phyloP scores from a whole-genome alignment of 1,140 invertebrate genomes.

The Oppia nitens region DNA sequence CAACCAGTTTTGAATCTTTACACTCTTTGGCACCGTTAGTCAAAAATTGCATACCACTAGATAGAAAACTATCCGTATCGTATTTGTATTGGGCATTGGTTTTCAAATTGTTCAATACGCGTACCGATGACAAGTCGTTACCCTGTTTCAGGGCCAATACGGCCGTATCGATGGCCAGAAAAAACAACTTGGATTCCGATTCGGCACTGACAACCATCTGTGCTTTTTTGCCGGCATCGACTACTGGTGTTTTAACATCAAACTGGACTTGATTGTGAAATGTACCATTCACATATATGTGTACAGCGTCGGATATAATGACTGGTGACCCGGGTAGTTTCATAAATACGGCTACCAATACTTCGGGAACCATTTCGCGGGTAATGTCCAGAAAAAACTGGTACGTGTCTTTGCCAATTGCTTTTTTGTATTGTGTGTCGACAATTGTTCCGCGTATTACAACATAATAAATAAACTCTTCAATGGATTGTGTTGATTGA shows the following conservation, averaged over 20 bases:
- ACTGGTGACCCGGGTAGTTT: not conserved
- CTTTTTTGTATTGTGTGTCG: not conserved
- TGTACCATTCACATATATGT: not conserved
- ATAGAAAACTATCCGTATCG: not conserved
- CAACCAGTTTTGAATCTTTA: not conserved
- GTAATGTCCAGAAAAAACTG: not conserved
- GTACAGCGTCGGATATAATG: not conserved
- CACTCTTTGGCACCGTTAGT: not conserved
- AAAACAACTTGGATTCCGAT: not conserved
- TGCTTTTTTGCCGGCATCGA: not conserved
- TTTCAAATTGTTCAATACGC: not conserved
- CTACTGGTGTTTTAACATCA: not conserved
- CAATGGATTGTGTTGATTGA: not conserved
- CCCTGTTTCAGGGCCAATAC: not conserved
- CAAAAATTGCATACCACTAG: not conserved
- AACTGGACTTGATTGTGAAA: not conserved
- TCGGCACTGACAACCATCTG: not conserved
- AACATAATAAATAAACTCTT: not conserved
- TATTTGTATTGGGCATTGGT: not conserved
- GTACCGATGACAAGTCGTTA: not conserved
- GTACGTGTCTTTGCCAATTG: not conserved
- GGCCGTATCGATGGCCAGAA: not conserved
- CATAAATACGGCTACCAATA: not conserved
- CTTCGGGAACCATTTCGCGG: not conserved
- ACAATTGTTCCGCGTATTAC: not conserved